Base-by-base conservation (phyloP, 2,888 invertebrate genomes). In the Sabellastarte sp. region DNA sequence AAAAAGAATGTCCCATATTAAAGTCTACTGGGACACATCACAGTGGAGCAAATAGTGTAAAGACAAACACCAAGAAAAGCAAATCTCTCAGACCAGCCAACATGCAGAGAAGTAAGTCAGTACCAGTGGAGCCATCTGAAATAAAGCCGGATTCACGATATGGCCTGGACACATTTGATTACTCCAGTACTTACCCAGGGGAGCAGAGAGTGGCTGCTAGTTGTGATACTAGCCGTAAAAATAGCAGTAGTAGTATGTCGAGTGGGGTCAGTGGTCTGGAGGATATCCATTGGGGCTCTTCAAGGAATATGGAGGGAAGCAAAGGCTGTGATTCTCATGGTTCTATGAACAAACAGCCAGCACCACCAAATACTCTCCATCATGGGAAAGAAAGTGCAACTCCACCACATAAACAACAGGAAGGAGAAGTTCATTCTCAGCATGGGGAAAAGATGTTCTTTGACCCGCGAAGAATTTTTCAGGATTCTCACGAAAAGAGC, bases 141-240 rank as follows among this genome's bases (percentile, higher is more conserved):
- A 53, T 53, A 5, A 53, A 26, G 20, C 53, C 53, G 4, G 53
- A 53, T 53, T 53, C 53, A 53, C 53, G 53, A 20, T 53, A 53
- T 53, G 53, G 53, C 24, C 53, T 53, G 5, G 53, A 53, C 53
- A 53, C 53, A 26, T 53, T 53, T 53, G 53, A 53, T 26, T 10
- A 53, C 5, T 5, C 53, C 4, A 26, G 53, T 26, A 5, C 28
- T 10, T 10, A 41, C 5, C 15, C 5, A 10, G 24, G 24, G 28
- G 53, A 10, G 10, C 20, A n/a, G 5, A 10, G 24, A 10, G 24
- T 10, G 5, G 41, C 20, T 15, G 24, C 4, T 26, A 53, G 53
- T 26, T 5, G 53, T 5, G 26, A 26, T 15, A 26, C 20, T 5
- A 53, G 53, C 24, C 10, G 53, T n/a, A 53, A 53, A 26, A 26